Evolutionary conservation across 2,113 vertebrate genomes (phyloP), one percentile per base, ranked within the genome.

Genomic region (Festucalex cinctus): DNA sequence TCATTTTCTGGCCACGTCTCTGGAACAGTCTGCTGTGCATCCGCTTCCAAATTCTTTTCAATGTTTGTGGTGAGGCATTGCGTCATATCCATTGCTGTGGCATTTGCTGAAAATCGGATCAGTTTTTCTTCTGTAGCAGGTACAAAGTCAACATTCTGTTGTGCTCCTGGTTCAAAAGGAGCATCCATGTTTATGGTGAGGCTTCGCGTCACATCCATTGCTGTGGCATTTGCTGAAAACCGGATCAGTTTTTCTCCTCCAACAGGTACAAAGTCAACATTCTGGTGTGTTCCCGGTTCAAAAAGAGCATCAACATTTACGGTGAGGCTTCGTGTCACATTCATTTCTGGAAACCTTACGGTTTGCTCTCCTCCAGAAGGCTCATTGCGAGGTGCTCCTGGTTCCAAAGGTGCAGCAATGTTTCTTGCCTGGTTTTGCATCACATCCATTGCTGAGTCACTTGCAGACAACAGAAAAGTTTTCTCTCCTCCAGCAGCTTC

Each of bases 291-390:
- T 0, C 35, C 56, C 7, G 9, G 19, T 1, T 57, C 16, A 0
- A 76, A 58, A 54, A 53, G 14, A 19, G 57, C 49, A 46, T 9
- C 62, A 6, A 80, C 75, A 48, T 72, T 74, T 12, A 66, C 65
- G 10, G 78, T 81, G 39, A 68, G 77, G 56, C 69, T 67, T 19
- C 0, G 41, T 8, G 83, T 86, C 64, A 75, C 43, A 63, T 82
- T 73, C 77, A 86, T 80, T 14, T 24, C 59, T 0, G 51, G 69
- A 54, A 81, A 81, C 74, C 69, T 57, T 35, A 70, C 28, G 1
- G 76, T 73, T 69, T 63, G 70, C 16, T 63, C 61, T 63, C 24
- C 24, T 46, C 20, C 20, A 1, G 54, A 0, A 0, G 58, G 60
- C 14, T 67, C 19, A 41, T 41, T 71, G 2, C 39, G 69, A 2